A percentile compares a stretch with the other conserved stretches of the same genome.
Conservation (phyloP, 2,888 invertebrate species). For the Capitulum mitella region DNA sequence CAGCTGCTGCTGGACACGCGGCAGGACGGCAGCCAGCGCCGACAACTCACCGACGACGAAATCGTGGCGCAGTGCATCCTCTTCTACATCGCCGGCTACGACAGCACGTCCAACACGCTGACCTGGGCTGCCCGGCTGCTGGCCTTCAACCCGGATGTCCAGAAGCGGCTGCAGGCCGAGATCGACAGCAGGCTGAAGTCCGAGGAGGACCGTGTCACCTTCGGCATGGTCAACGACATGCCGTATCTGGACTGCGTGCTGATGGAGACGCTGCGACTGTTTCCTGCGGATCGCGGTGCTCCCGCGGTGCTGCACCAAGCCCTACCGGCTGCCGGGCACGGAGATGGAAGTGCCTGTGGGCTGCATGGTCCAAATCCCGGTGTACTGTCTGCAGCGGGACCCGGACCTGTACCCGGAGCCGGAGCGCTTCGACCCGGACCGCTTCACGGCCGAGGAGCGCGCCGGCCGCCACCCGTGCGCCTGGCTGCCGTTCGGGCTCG, state of each 20-base stretch:
- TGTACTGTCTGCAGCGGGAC: slow-evolving; percentile 29
- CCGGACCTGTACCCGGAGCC: slow-evolving; percentile 24
- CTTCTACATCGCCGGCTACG: slow-evolving; percentile 28
- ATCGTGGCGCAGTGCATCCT: slow-evolving; percentile 24
- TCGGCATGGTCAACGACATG: slow-evolving; percentile 14
- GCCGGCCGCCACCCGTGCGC: neutral
- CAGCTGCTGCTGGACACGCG: neutral
- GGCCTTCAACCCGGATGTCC: slow-evolving; percentile 23
- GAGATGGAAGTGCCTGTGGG: slow-evolving; percentile 7
- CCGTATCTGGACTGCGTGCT: slow-evolving; percentile 25
- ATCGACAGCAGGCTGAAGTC: neutral
- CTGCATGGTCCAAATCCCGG: neutral
- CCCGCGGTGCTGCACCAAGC: slow-evolving; percentile 15
- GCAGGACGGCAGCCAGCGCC: neutral
- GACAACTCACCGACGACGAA: neutral
- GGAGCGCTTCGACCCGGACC: slow-evolving; percentile 27
- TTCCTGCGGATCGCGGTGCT: neutral
- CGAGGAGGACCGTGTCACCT: slow-evolving; percentile 19
- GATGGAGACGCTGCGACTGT: slow-evolving; percentile 25
- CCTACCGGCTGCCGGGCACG: slow-evolving; percentile 24
- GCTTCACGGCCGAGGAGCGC: slow-evolving; percentile 26
- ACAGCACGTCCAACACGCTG: slow-evolving; percentile 27
- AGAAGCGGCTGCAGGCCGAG: slow-evolving; percentile 26
- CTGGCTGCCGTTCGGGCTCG: slow-evolving; percentile 30
- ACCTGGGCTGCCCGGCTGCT: neutral